Percentiles rank a stretch among this genome's conserved stretches.
Conservation (phyloP, 2,113 vertebrate genomes). For the Poeciliopsis prolifica region DNA sequence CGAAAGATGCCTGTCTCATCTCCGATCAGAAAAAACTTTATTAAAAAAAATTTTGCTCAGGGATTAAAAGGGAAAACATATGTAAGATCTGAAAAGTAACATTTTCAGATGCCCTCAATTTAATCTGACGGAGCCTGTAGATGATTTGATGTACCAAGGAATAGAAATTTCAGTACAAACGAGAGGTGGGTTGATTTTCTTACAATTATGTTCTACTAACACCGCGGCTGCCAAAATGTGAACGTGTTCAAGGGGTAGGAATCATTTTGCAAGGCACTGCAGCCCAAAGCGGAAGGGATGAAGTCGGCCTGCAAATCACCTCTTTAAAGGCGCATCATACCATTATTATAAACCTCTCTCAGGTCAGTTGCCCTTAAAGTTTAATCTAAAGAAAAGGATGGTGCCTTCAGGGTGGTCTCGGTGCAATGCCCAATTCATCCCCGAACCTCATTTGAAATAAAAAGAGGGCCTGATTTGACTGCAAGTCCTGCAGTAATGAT, state of each 20-base stretch:
- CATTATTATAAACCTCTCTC: constrained; percentile 37
- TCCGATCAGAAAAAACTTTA: too few relatives aligned
- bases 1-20: too few relatives aligned
- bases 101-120: too few relatives aligned
- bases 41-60: too few relatives aligned
- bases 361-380: constrained; percentile 30
- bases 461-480: constrained; percentile 53
- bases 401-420: constrained; percentile 41
- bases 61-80: too few relatives aligned
- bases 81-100: too few relatives aligned
- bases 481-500: constrained; percentile 60
- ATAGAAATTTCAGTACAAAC: neutral
- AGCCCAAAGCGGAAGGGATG: constrained; percentile 10
- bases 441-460: constrained; percentile 43
- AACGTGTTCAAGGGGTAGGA: too few relatives aligned
- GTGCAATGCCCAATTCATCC: constrained; percentile 52
- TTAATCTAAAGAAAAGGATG: constrained; percentile 1
- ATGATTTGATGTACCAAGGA: neutral
- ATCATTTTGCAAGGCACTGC: too few relatives aligned
- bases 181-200: neutral
- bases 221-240: too few relatives aligned
- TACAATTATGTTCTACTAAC: neutral
- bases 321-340: constrained; percentile 50
- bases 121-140: neutral
- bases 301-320: constrained; percentile 52